Evolutionary conservation across 2,888 invertebrate genomes (phyloP), one percentile per base, ranked within the genome.

Genomic region (Morpho achilles): DNA sequence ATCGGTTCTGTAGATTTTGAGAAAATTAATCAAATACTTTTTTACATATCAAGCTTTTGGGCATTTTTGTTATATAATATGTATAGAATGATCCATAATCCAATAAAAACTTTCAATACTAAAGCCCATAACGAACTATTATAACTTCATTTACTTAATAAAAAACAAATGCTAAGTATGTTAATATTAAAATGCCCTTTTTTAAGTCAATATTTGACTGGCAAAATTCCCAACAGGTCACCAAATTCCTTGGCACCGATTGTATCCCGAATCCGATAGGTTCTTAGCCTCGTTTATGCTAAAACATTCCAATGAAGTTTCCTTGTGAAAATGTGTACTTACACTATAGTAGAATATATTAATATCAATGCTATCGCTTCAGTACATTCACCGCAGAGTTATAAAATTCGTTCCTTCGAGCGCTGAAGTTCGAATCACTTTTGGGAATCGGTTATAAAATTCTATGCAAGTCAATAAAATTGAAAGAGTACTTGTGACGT

Each of bases 181-280:
- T 32, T 32, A 32, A 32, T 32, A 32, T 32, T 5, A 32, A 32
- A 32, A 32, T 32, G 40, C 9, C 41, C 43, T 51, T 51, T 42
- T 39, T 48, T n/a, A 7, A 48, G 48, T 46, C 46, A 23, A 52
- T 54, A 55, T 45, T 54, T 50, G 50, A 60, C 60, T 62, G 62
- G 62, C 62, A 58, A 53, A 43, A 44, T 53, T 62, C 60, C 60
- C 58, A 61, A 45, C 51, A 58, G 62, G 62, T 62, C 62, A 60
- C 49, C 53, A 10, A 8, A 53, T 62, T 62, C 58, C 50, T 62
- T 62, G 60, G 60, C 60, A 58, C 57, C 58, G 47, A 55, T 56
- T 50, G 48, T 50, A 53, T 49, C 58, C 51, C 40, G 54, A 49
- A 45, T 50, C 51, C 48, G 58, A 53, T 62, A 60, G 55, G 60